Base-by-base conservation (phyloP, 2,113 vertebrate genomes). In the Hoplias malabaricus region DNA sequence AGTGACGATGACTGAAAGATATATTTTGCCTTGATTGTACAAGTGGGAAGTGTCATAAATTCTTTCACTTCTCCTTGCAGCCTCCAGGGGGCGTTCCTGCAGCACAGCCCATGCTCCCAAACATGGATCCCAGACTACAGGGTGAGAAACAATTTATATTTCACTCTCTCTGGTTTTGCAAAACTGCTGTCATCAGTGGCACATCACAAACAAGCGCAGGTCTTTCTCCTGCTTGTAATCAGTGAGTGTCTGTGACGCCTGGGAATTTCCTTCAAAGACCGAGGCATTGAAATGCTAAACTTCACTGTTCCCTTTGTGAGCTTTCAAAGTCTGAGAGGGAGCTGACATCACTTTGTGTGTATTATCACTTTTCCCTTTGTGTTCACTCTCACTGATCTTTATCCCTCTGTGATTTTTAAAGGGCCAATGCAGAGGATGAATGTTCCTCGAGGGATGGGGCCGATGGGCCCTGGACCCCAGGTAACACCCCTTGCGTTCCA, bases 391-490 rank as follows among this genome's bases (percentile, higher is more conserved):
- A 50, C 19, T n/a, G 19, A 21, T n/a, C 1, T 50, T 46, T 53
- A 10, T 53, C 23, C 48, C 5, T 62, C 4, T 75, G 5, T 72
- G 29, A 23, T 46, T n/a, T 61, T 84, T 97, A 94, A 94, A 93
- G 96, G 96, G 76, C 96, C 96, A 59, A 98, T 99, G 96, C 97
- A 98, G 90, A 95, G 98, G 91, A 99, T 99, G 96, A 97, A 95
- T 83, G 94, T 95, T 85, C 96, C 98, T 0, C 94, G 97, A 93
- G 96, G 95, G 88, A 98, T 99, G 96, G 97, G 95, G 75, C 96
- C 97, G 8, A 98, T 99, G 95, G 98, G 96, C 34, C 97, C 97
- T 0, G 97, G 96, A 84, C 96, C 96, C 23, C 98, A 99, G 96
- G 98, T 99, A 93, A 42, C 2, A 38, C 6, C 13, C 33, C 19